Conservation (phyloP, 2,113 vertebrate species). For the Reinhardtius hippoglossoides region DNA sequence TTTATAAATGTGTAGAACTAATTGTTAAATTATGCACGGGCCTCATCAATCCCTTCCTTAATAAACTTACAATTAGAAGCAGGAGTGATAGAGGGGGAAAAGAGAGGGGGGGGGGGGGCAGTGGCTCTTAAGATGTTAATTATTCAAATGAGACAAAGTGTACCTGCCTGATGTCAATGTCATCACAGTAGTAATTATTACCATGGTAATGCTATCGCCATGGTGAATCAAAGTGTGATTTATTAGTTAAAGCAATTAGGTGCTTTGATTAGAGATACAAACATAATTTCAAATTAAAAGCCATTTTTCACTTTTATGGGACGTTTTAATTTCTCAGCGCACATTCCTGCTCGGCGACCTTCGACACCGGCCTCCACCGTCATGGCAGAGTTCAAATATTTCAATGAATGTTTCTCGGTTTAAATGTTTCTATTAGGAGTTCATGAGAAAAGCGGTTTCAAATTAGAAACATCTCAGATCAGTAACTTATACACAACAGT, state of each 20-base stretch:
- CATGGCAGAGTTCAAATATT: background rate
- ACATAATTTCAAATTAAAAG: constrained; percentile 91
- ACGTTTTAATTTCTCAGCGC: constrained; percentile 33
- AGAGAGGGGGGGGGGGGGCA: constrained; percentile 40
- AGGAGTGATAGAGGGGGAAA: constrained; percentile 46
- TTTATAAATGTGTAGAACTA: constrained; percentile 83
- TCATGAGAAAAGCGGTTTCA: background rate
- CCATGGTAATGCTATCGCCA: constrained; percentile 86
- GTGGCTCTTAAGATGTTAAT: constrained; percentile 81
- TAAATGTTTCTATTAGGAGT: background rate
- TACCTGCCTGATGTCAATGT: constrained; percentile 82
- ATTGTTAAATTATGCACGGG: constrained; percentile 81
- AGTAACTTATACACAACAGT: too few relatives aligned
- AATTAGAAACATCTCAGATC: too few relatives aligned
- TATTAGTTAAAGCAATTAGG: constrained; percentile 96
- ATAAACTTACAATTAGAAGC: constrained; percentile 83
- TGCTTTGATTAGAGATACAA: constrained; percentile 93
- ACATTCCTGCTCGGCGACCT: constrained; percentile 4
- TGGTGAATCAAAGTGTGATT: constrained; percentile 89
- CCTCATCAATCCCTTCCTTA: constrained; percentile 77
- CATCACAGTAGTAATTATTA: constrained; percentile 85
- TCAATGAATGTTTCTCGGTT: background rate
- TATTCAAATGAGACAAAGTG: constrained; percentile 83
- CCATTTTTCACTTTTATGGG: constrained; percentile 40
- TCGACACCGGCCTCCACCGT: constrained; percentile 16